Conservation (phyloP, 2,113 vertebrate genomes). For the Lagopus muta region DNA sequence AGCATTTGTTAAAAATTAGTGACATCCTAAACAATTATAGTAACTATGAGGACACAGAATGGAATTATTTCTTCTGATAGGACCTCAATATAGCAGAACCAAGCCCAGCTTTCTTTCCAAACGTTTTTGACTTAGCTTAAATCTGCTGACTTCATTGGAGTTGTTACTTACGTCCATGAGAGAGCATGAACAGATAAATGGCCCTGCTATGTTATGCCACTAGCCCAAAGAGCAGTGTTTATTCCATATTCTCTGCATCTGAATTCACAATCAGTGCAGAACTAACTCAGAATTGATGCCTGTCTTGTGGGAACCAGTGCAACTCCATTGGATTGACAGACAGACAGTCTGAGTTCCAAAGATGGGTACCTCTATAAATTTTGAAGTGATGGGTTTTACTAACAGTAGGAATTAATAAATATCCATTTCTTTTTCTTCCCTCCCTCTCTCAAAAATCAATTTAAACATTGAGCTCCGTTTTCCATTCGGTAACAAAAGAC, state of each 20-base stretch:
- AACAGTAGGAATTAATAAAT: constrained; percentile 26
- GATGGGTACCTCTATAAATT: background rate
- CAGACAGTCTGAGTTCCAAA: background rate
- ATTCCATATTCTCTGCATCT: background rate
- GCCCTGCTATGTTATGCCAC: background rate
- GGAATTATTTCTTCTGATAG: background rate
- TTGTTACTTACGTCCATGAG: background rate
- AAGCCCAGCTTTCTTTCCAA: background rate
- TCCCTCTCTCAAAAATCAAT: constrained; percentile 1
- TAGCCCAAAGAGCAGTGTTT: background rate
- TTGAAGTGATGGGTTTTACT: background rate
- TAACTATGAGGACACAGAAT: background rate
- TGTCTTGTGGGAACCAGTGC: background rate
- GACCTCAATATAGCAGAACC: background rate
- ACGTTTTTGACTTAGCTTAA: background rate
- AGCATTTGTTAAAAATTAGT: background rate
- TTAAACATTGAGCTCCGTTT: background rate
- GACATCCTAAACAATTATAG: background rate
- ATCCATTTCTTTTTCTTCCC: background rate
- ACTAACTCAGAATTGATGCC: background rate
- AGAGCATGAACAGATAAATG: background rate
- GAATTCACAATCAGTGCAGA: background rate
- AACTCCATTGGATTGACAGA: background rate
- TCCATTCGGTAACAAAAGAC: background rate
- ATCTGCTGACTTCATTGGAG: background rate